Percentiles rank a stretch among this genome's conserved stretches.
phyloP scores from a whole-genome alignment of 2,888 invertebrate species.

The Listrodromus nycthemerus region DNA sequence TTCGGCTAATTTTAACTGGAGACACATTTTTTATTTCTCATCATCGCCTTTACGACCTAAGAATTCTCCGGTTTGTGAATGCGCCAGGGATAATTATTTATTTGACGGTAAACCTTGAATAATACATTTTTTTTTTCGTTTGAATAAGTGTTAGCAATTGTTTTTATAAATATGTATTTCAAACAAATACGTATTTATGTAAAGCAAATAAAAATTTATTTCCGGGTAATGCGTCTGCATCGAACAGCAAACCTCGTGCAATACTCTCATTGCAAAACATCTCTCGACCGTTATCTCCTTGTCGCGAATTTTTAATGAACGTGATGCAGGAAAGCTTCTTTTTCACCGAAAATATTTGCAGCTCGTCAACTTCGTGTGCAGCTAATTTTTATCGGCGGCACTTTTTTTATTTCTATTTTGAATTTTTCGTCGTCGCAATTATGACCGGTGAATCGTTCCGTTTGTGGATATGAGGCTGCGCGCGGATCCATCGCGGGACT shows the following conservation, averaged over 20 bases:
- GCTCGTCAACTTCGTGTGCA: background rate
- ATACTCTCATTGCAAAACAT: background rate
- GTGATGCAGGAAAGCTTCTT: too few species aligned
- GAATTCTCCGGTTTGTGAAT: background rate
- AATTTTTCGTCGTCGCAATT: slow-evolving; percentile 40
- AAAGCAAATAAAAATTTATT: too few species aligned
- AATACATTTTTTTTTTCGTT: too few species aligned
- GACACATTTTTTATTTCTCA: slow-evolving; percentile 1
- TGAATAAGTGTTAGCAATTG: too few species aligned
- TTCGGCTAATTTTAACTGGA: background rate
- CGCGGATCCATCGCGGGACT: slow-evolving; percentile 61
- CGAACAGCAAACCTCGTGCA: slow-evolving; percentile 61
- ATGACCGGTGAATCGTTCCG: slow-evolving; percentile 20
- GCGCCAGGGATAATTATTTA: too few species aligned
- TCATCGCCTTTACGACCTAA: slow-evolving; percentile 39
- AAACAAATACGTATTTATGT: too few species aligned
- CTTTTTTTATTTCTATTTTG: slow-evolving; percentile 1
- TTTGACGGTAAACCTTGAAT: too few species aligned
- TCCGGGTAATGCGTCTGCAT: slow-evolving; percentile 67
- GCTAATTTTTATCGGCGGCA: background rate
- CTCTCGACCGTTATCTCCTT: too few species aligned
- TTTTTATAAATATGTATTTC: too few species aligned
- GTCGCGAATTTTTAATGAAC: too few species aligned
- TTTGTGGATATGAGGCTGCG: slow-evolving; percentile 12
- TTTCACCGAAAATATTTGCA: background rate